A percentile compares a stretch with the other conserved stretches of the same genome.
Conservation (phyloP, 2,888 invertebrate genomes). For the Dilophus febrilis region DNA sequence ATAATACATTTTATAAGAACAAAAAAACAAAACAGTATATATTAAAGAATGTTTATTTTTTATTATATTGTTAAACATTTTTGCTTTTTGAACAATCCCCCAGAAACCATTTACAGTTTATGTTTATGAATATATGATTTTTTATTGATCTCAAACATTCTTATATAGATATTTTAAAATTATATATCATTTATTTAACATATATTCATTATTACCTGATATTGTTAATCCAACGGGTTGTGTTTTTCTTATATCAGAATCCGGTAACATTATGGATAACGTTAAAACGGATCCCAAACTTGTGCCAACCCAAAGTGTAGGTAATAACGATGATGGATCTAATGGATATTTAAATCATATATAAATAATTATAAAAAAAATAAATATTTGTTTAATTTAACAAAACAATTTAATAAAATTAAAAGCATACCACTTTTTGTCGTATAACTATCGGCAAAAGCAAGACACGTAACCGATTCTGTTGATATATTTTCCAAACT, state of each 20-base stretch:
- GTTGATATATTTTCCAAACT: slow-evolving; percentile 93
- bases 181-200: neutral
- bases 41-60: no score
- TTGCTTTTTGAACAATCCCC: no score
- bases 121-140: no score
- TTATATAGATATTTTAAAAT: neutral
- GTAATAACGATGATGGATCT: slow-evolving; percentile 70
- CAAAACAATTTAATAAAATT: neutral
- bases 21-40: no score
- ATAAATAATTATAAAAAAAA: slow-evolving; percentile 5
- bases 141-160: no score
- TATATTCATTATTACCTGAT: slow-evolving; percentile 65
- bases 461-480: slow-evolving; percentile 90
- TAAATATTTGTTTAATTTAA: neutral
- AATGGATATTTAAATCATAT: neutral
- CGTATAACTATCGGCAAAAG: slow-evolving; percentile 88
- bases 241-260: slow-evolving; percentile 61
- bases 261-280: slow-evolving; percentile 69
- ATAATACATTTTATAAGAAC: neutral
- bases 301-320: slow-evolving; percentile 96
- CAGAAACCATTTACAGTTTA: no score
- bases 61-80: no score
- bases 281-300: slow-evolving; percentile 92
- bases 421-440: slow-evolving; percentile 70
- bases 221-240: slow-evolving; percentile 80